Percentiles rank a stretch among this genome's conserved stretches.
phyloP scores from a whole-genome alignment of 2,113 vertebrate genomes.

The Mus spicilegus region DNA sequence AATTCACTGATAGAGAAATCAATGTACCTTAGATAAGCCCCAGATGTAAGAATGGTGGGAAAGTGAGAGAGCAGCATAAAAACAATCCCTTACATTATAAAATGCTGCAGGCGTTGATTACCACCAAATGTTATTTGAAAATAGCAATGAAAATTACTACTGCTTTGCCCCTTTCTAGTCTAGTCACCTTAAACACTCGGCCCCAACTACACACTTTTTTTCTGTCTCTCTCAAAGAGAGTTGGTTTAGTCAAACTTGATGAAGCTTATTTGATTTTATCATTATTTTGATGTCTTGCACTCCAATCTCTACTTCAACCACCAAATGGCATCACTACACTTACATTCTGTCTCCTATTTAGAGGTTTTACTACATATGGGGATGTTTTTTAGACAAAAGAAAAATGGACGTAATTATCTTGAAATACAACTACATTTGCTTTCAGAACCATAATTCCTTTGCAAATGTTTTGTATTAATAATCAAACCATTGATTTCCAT shows the following conservation, averaged over 20 bases:
- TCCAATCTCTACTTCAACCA: slow-evolving; percentile 75
- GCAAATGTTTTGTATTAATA: slow-evolving; percentile 47
- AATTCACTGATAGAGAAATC: slow-evolving; percentile 67
- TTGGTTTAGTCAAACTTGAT: slow-evolving; percentile 78
- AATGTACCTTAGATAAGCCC: slow-evolving; percentile 24
- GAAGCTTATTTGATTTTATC: slow-evolving; percentile 81
- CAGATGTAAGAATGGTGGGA: slow-evolving; percentile 40
- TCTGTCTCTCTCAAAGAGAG: slow-evolving; percentile 66
- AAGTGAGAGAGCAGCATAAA: not conserved
- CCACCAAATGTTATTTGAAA: slow-evolving; percentile 81
- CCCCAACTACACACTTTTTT: not conserved
- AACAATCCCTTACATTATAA: slow-evolving; percentile 74
- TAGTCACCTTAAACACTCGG: not conserved
- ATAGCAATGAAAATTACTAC: slow-evolving; percentile 77
- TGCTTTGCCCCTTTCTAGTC: not conserved
- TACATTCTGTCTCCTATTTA: slow-evolving; percentile 67
- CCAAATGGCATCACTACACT: slow-evolving; percentile 47
- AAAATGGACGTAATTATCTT: slow-evolving; percentile 69
- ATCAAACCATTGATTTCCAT: slow-evolving; percentile 73
- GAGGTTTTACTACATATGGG: slow-evolving; percentile 64
- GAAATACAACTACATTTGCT: slow-evolving; percentile 63
- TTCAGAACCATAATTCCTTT: slow-evolving; percentile 50
- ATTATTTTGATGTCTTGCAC: slow-evolving; percentile 73
- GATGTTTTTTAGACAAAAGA: slow-evolving; percentile 69
- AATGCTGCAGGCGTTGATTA: slow-evolving; percentile 79